These are phyloP conservation scores for Agrochola lota DNA, from an alignment of 2,888 invertebrate species.

Conservation along the genomic window DNA sequence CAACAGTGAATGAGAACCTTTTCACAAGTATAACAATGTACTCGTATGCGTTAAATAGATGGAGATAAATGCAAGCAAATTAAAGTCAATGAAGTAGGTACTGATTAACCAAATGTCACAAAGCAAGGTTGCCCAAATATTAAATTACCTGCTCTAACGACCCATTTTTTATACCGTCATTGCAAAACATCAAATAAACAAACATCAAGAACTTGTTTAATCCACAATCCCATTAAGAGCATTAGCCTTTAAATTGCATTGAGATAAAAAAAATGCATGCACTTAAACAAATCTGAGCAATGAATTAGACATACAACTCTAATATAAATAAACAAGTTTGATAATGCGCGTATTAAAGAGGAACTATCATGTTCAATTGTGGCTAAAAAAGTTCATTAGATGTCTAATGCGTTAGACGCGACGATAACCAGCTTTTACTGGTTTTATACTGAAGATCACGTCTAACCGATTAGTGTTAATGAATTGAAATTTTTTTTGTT, in stretches of 20 bases:
- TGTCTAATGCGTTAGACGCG: neutral
- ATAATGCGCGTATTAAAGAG: neutral
- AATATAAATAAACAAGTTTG: constrained; percentile 22
- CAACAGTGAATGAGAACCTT: neutral
- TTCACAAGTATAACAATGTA: neutral
- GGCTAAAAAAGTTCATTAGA: neutral
- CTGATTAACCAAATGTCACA: neutral
- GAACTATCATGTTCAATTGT: constrained; percentile 8
- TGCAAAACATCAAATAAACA: constrained; percentile 2
- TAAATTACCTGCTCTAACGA: constrained; percentile 10
- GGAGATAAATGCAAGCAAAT: neutral
- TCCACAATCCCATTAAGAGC: constrained; percentile 16
- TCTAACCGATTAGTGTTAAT: too few species aligned
- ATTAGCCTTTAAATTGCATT: constrained; percentile 28
- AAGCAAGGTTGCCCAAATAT: constrained; percentile 13
- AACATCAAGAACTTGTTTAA: constrained; percentile 5
- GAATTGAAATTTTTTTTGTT: too few species aligned
- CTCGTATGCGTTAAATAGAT: neutral
- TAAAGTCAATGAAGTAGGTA: neutral
- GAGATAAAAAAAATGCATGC: constrained; percentile 32
- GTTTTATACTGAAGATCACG: too few species aligned
- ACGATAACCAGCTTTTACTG: too few species aligned
- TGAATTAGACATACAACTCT: constrained; percentile 20
- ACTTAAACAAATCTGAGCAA: constrained; percentile 22
- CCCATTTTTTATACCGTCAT: constrained; percentile 17